These are phyloP conservation scores for Zalophus californianus DNA, from an alignment of 2,797 vertebrate genomes.

Conservation along the genomic window DNA sequence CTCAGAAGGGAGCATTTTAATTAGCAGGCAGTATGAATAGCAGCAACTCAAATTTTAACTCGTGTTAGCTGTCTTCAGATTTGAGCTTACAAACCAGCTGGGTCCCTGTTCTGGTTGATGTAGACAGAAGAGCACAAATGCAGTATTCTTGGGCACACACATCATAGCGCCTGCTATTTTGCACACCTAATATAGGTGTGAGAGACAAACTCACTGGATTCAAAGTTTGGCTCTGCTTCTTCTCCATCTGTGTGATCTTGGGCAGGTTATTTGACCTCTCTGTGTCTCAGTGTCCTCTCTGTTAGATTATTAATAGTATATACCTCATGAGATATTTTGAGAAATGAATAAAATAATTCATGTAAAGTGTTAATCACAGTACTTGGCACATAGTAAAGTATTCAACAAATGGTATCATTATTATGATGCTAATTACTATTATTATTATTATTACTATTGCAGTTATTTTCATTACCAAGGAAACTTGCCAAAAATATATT, in stretches of 20 bases:
- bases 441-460: conserved; percentile 2
- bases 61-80: background rate
- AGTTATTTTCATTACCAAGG: conserved; percentile 28
- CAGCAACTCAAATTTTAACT: conserved; percentile 13
- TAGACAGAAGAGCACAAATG: background rate
- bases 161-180: background rate
- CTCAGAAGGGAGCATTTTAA: conserved; percentile 37
- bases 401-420: conserved; percentile 36
- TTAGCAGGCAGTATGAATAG: conserved; percentile 56
- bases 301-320: background rate
- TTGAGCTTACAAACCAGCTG: conserved; percentile 15
- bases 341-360: conserved; percentile 19
- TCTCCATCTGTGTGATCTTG: background rate
- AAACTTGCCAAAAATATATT: conserved; percentile 53
- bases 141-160: background rate
- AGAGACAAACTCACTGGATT: background rate
- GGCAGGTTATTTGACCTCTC: background rate
- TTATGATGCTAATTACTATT: conserved; percentile 6
- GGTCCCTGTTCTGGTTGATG: background rate
- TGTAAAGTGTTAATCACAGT: conserved; percentile 22
- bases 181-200: background rate
- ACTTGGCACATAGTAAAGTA: background rate
- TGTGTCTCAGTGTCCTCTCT: background rate
- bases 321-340: conserved; percentile 25
- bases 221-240: background rate